Evolutionary conservation across 1,140 invertebrate genomes (phyloP).

Genomic region (Muscidifurax raptorellus): DNA sequence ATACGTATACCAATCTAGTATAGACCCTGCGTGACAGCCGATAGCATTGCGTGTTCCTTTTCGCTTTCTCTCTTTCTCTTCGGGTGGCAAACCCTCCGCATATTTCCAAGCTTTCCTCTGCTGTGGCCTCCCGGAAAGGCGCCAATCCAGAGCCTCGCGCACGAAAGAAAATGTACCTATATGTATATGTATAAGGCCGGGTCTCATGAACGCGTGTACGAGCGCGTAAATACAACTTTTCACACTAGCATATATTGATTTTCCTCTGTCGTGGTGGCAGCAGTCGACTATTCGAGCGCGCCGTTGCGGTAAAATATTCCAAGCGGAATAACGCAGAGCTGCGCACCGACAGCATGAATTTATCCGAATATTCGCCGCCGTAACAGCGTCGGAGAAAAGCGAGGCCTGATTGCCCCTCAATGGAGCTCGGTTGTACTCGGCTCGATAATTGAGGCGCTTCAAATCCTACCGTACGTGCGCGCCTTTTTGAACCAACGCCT

Average conservation of each 20-base stretch:
- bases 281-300: slow-evolving; percentile 53
- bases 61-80: slow-evolving; percentile 41
- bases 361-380: background rate
- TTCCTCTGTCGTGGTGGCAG: slow-evolving; percentile 33
- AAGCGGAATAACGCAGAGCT: slow-evolving; percentile 33
- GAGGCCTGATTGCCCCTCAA: slow-evolving; percentile 14
- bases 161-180: slow-evolving; percentile 15
- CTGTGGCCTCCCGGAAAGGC: background rate
- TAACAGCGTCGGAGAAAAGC: background rate
- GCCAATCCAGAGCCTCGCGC: background rate
- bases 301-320: slow-evolving; percentile 54
- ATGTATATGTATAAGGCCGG: slow-evolving; percentile 21
- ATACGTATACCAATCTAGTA: background rate
- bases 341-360: background rate
- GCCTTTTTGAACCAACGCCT: background rate
- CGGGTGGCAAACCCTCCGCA: slow-evolving; percentile 29
- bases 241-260: slow-evolving; percentile 66
- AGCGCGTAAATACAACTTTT: slow-evolving; percentile 59
- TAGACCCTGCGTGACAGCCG: slow-evolving; percentile 56
- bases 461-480: background rate
- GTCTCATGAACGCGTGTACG: background rate
- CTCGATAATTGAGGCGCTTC: background rate
- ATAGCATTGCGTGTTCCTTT: slow-evolving; percentile 56
- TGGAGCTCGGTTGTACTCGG: background rate
- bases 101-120: slow-evolving; percentile 12